Conservation (phyloP, 1,140 invertebrate species). For the Periplaneta americana region DNA sequence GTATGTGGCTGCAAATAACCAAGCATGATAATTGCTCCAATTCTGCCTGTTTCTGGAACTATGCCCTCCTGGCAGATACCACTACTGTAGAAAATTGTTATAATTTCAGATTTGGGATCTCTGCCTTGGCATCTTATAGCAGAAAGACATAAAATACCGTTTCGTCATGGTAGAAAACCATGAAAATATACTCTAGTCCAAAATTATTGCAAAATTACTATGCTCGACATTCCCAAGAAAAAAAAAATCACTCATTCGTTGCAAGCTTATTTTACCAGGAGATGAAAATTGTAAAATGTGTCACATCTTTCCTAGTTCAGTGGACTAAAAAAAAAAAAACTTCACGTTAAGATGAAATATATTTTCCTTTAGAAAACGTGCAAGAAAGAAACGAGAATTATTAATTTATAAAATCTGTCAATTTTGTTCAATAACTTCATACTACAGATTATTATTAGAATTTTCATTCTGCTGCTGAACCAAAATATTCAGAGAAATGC, state of each 20-base stretch:
- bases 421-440: no score
- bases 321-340: no score
- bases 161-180: not conserved
- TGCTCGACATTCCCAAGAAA: not conserved
- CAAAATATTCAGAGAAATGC: no score
- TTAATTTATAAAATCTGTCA: no score
- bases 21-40: not conserved
- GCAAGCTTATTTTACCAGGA: not conserved
- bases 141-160: not conserved
- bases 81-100: not conserved
- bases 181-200: no score
- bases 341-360: no score
- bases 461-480: no score
- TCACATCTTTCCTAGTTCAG: no score
- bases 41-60: not conserved
- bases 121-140: not conserved
- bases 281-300: not conserved
- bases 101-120: not conserved
- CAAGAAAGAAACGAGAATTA: no score
- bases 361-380: no score
- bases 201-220: not conserved
- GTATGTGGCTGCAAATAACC: not conserved
- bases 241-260: not conserved
- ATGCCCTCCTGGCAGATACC: not conserved
- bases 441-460: no score